Evolutionary conservation across 2,888 invertebrate genomes (phyloP).

Genomic region (Leptinotarsa peninsularis): DNA sequence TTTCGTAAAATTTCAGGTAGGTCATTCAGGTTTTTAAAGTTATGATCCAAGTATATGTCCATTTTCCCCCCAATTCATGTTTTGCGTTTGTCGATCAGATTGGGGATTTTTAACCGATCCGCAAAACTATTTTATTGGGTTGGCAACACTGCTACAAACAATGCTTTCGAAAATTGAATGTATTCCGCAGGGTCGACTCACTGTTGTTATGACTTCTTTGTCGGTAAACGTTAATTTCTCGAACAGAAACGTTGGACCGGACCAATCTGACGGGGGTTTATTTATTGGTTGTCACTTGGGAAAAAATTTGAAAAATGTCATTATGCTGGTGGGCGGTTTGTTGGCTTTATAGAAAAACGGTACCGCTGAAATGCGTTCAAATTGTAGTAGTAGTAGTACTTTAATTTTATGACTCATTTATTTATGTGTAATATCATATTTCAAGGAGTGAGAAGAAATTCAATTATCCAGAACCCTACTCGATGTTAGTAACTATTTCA

Average conservation of each 20-base stretch:
- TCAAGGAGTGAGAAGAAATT: too few relatives aligned
- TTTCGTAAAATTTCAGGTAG: too few relatives aligned
- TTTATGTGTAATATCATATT: background rate
- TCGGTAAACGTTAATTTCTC: constrained; percentile 34
- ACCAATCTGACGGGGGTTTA: constrained; percentile 30
- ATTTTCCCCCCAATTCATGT: too few relatives aligned
- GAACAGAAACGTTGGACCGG: constrained; percentile 15
- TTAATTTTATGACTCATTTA: background rate
- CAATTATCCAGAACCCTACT: too few relatives aligned
- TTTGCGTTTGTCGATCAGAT: too few relatives aligned
- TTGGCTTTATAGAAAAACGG: constrained; percentile 34
- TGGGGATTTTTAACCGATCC: too few relatives aligned
- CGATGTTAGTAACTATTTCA: too few relatives aligned
- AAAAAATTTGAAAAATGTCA: constrained; percentile 49
- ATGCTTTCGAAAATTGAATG: constrained; percentile 22
- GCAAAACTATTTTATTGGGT: too few relatives aligned
- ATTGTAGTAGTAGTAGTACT: background rate
- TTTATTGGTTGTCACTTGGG: constrained; percentile 35
- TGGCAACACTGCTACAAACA: too few relatives aligned
- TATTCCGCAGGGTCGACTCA: constrained; percentile 13
- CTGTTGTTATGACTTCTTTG: constrained; percentile 40
- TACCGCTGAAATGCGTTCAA: constrained; percentile 27
- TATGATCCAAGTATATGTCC: too few relatives aligned
- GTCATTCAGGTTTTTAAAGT: too few relatives aligned
- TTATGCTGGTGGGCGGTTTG: constrained; percentile 47